Evolutionary conservation across 2,888 invertebrate species (phyloP).

Genomic region (Nyleta sp.): DNA sequence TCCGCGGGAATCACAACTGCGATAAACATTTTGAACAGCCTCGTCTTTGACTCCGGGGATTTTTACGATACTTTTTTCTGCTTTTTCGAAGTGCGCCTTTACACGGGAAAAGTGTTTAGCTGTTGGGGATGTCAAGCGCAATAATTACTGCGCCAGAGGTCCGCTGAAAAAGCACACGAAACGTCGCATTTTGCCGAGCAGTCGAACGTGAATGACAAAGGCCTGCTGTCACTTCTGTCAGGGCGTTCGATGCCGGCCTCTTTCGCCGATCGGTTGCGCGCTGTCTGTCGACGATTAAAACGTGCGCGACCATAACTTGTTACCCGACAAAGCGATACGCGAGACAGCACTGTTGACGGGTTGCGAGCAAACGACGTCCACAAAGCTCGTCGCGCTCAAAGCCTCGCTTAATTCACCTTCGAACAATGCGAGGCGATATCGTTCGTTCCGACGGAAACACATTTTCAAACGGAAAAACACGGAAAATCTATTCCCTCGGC

Average conservation of each 20-base stretch:
- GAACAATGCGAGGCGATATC: conserved; percentile 36
- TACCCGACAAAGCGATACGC: conserved; percentile 53
- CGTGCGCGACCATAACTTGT: conserved; percentile 39
- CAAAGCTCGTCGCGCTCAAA: conserved; percentile 51
- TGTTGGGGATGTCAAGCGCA: conserved; percentile 60
- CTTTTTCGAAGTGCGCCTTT: no score
- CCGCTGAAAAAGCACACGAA: conserved; percentile 68
- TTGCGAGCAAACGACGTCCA: conserved; percentile 41
- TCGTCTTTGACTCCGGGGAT: no score
- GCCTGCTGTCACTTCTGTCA: conserved; percentile 71
- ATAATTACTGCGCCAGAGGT: conserved; percentile 70
- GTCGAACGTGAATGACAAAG: conserved; percentile 75
- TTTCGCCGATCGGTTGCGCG: conserved; percentile 13
- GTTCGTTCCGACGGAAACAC: conserved; percentile 24
- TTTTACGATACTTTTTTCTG: no score
- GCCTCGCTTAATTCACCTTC: conserved; percentile 39
- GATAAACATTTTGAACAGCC: no score
- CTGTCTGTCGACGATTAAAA: conserved; percentile 63
- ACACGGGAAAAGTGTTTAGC: no score
- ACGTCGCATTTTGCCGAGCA: conserved; percentile 23
- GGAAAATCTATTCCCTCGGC: no score
- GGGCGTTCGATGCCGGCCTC: conserved; percentile 32
- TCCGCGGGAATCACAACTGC: no score
- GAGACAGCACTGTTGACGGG: conserved; percentile 44
- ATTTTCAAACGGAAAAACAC: conserved; percentile 24